Conservation (phyloP, 2,797 vertebrate species). For the Pempheris klunzingeri region DNA sequence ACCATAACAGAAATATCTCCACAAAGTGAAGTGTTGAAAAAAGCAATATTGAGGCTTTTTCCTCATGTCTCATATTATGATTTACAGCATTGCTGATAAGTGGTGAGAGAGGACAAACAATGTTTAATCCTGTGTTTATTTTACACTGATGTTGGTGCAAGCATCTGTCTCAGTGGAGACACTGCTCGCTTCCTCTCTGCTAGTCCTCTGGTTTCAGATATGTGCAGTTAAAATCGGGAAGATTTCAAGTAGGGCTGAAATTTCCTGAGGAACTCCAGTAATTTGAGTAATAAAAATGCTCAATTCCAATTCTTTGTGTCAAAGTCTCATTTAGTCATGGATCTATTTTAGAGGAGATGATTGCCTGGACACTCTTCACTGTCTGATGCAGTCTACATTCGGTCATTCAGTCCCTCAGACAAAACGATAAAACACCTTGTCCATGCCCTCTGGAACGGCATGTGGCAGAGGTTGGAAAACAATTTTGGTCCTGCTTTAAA, state of each 20-base stretch:
- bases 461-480: too few species aligned
- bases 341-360: not conserved
- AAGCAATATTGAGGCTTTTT: not conserved
- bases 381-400: too few species aligned
- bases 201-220: not conserved
- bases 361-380: not conserved
- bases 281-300: conserved; percentile 11
- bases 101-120: conserved; percentile 20
- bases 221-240: not conserved
- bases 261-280: not conserved
- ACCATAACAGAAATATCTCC: not conserved
- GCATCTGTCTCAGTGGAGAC: not conserved
- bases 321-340: not conserved
- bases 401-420: too few species aligned
- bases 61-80: not conserved
- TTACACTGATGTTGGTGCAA: not conserved
- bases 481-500: too few species aligned
- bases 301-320: not conserved
- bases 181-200: not conserved
- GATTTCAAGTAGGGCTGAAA: not conserved
- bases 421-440: too few species aligned
- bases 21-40: not conserved
- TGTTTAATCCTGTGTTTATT: conserved; percentile 15
- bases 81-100: conserved; percentile 26
- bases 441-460: too few species aligned